Conservation (phyloP, 1,140 invertebrate genomes). For the Drosophila jambulina region DNA sequence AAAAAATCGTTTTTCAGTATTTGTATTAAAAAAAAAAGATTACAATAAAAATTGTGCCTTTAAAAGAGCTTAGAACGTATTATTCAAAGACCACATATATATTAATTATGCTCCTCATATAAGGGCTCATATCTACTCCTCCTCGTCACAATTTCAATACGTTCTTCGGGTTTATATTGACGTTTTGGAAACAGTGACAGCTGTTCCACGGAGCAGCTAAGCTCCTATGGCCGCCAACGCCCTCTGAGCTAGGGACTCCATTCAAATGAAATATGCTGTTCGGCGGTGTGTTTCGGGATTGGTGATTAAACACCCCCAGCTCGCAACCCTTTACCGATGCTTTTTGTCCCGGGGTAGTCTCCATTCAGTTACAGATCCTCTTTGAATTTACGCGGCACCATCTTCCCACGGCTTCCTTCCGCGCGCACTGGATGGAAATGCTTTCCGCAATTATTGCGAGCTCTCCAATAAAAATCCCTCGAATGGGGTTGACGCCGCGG, state of each 20-base stretch:
- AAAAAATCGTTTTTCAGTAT: too few species aligned
- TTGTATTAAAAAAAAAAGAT: too few species aligned
- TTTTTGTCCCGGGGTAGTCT: conserved; percentile 28
- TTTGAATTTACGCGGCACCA: conserved; percentile 61
- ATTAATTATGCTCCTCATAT: background rate
- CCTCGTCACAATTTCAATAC: background rate
- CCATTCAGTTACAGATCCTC: conserved; percentile 66
- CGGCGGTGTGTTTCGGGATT: conserved; percentile 27
- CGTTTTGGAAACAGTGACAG: conserved; percentile 47
- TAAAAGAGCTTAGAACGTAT: too few species aligned
- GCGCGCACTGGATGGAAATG: conserved; percentile 49
- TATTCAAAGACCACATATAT: background rate
- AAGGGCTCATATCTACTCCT: background rate
- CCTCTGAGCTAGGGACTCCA: conserved; percentile 41
- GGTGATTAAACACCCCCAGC: conserved; percentile 58
- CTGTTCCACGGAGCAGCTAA: conserved; percentile 54
- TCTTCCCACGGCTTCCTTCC: conserved; percentile 22
- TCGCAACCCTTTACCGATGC: background rate
- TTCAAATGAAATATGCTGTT: conserved; percentile 61
- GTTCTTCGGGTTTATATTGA: background rate
- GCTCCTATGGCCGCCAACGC: conserved; percentile 39
- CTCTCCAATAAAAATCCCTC: conserved; percentile 33
- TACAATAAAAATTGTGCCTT: too few species aligned
- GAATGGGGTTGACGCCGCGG: conserved; percentile 6
- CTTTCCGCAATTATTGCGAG: conserved; percentile 71